Base-by-base conservation (phyloP, 2,797 vertebrate species). In the Schizopygopsis malacanthus region DNA sequence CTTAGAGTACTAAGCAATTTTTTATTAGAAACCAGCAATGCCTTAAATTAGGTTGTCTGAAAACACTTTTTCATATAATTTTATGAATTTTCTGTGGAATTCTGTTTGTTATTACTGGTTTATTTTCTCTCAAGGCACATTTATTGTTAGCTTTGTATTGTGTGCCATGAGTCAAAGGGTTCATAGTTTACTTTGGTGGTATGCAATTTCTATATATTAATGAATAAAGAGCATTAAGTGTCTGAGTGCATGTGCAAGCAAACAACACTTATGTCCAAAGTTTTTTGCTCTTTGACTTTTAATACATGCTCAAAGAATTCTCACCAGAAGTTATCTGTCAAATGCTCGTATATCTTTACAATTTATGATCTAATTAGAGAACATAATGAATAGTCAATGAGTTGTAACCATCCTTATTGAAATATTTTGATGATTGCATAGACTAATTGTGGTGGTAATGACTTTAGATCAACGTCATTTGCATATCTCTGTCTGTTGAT, bases 291-390 rank as follows among this genome's bases (percentile, higher is more conserved):
- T 54, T 41, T 76, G 45, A 71, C 41, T 54, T 82, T 67, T 77
- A 81, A 82, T 70, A 12, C 16, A 50, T 71, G 28, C 33, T 41
- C n/a, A 70, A 61, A 54, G 15, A 45, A 73, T 56, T 86, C 89
- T 83, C 59, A 82, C n/a, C 89, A 92, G 91, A 90, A 89, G 87
- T 88, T 63, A 89, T 90, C 90, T 89, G 92, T 89, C 91, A 89
- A 92, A 71, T 88, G 87, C 88, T 88, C 81, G 89, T 92, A 91
- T 92, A 91, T 89, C 93, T 92, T 91, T 88, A 92, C 89, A 92
- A 93, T 93, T 92, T 93, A 93, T 93, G 92, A 94, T 93, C 91
- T 94, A 92, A 94, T 95, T 94, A 93, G 90, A 88, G 89, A 86
- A 86, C 89, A 91, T 93, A 93, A 94, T 94, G 91, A 93, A 94